These are phyloP conservation scores for Scomber scombrus DNA, from an alignment of 2,113 vertebrate species.

Conservation along the genomic window DNA sequence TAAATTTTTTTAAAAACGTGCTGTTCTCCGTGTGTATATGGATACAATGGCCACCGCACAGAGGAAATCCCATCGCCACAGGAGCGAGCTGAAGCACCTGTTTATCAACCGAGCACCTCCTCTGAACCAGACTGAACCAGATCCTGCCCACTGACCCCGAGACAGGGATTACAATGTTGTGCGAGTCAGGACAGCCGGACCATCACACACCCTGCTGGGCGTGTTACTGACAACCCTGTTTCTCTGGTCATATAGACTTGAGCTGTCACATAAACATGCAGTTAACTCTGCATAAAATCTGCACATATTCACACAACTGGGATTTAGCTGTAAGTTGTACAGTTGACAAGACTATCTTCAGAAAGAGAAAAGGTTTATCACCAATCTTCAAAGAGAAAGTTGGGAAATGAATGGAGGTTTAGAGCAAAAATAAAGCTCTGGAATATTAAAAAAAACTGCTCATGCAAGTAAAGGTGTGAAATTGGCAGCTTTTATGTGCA, in stretches of 20 bases:
- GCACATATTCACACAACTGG: neutral
- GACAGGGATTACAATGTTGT: constrained; percentile 57
- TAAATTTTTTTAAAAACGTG: neutral
- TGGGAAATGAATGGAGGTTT: constrained; percentile 34
- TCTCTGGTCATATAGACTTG: neutral
- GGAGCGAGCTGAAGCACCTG: constrained; percentile 76
- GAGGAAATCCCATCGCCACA: constrained; percentile 65
- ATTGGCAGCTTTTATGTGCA: neutral
- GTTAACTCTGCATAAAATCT: neutral
- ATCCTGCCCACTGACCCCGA: constrained; percentile 61
- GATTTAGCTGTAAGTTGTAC: neutral
- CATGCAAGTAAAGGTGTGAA: constrained; percentile 13
- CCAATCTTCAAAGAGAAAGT: neutral
- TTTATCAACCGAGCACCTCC: constrained; percentile 61
- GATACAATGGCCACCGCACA: neutral
- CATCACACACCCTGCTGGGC: constrained; percentile 58
- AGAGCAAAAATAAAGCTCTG: neutral
- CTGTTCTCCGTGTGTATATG: neutral
- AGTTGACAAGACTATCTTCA: neutral
- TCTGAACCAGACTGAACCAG: constrained; percentile 62
- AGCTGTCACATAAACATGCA: neutral
- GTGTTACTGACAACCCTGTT: constrained; percentile 20
- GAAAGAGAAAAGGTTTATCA: neutral
- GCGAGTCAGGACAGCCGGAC: constrained; percentile 61
- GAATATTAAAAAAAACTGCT: constrained; percentile 8